Percentiles rank a stretch among this genome's conserved stretches.
Evolutionary conservation across 2,888 invertebrate genomes (phyloP).

Genomic region (Tolmerus cingulatus): DNA sequence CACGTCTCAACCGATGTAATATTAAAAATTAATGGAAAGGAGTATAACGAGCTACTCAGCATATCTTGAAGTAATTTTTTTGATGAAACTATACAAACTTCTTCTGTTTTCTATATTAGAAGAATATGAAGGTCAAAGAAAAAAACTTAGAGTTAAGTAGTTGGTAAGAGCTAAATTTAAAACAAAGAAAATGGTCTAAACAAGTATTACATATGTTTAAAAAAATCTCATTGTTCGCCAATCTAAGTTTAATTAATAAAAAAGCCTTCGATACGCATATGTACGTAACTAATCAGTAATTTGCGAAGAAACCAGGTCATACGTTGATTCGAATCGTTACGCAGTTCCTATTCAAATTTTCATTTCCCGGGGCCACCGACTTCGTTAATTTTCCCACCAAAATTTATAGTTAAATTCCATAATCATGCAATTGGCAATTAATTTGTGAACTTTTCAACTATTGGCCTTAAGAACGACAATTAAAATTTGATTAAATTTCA

Average conservation of each 20-base stretch:
- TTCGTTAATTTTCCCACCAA: not conserved
- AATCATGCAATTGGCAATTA: not conserved
- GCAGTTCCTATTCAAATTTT: not conserved
- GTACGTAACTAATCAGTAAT: not conserved
- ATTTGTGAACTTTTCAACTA: not conserved
- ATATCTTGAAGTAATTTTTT: too few species aligned
- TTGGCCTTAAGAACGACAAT: not conserved
- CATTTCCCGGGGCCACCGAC: not conserved
- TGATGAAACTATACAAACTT: too few species aligned
- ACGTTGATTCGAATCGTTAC: not conserved
- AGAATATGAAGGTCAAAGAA: too few species aligned
- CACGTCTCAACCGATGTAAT: too few species aligned
- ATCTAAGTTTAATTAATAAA: not conserved
- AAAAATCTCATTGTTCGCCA: not conserved
- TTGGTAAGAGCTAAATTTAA: too few species aligned
- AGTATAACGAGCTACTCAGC: too few species aligned
- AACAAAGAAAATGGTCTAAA: too few species aligned
- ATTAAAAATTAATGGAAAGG: too few species aligned
- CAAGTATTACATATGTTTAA: too few species aligned
- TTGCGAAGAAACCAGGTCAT: not conserved
- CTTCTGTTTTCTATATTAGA: too few species aligned
- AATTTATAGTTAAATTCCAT: not conserved
- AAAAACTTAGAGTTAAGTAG: too few species aligned
- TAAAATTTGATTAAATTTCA: not conserved
- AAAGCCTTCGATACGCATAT: not conserved